A percentile compares a stretch with the other conserved stretches of the same genome.
Conservation (phyloP, 2,888 invertebrate genomes). For the Pinctada fucata region DNA sequence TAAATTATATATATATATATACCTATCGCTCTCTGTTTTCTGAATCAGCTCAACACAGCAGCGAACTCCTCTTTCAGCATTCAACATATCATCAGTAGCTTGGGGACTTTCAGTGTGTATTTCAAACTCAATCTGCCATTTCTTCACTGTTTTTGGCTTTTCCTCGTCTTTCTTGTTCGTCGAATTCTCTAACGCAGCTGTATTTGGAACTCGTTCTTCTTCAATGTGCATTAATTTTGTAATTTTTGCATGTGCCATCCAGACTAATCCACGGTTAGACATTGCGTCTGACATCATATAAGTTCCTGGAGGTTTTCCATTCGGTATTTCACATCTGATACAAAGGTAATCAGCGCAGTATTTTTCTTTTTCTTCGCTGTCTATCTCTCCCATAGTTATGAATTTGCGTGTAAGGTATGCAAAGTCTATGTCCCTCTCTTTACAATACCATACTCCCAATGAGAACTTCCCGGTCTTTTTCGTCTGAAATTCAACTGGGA, state of each 20-base stretch:
- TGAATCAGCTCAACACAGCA: conserved; percentile 36
- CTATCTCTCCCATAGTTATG: conserved; percentile 19
- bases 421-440: conserved; percentile 43
- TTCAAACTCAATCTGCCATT: conserved; percentile 26
- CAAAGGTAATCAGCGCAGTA: conserved; percentile 16
- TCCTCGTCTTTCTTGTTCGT: background rate
- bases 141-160: conserved; percentile 5
- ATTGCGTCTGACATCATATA: background rate
- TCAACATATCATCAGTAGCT: conserved; percentile 3
- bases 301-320: background rate
- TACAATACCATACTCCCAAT: conserved; percentile 30
- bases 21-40: conserved; percentile 19
- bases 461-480: conserved; percentile 31
- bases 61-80: background rate
- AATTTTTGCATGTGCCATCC: conserved; percentile 21
- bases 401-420: conserved; percentile 17
- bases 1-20: background rate
- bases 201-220: background rate
- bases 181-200: background rate
- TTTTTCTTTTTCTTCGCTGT: background rate
- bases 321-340: conserved; percentile 6
- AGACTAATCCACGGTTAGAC: background rate
- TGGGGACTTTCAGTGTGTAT: conserved; percentile 30
- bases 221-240: background rate
- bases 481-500: conserved; percentile 35